Evolutionary conservation across 1,140 invertebrate species (phyloP), one percentile per base, ranked within the genome.

Genomic region (Aplysia californica): DNA sequence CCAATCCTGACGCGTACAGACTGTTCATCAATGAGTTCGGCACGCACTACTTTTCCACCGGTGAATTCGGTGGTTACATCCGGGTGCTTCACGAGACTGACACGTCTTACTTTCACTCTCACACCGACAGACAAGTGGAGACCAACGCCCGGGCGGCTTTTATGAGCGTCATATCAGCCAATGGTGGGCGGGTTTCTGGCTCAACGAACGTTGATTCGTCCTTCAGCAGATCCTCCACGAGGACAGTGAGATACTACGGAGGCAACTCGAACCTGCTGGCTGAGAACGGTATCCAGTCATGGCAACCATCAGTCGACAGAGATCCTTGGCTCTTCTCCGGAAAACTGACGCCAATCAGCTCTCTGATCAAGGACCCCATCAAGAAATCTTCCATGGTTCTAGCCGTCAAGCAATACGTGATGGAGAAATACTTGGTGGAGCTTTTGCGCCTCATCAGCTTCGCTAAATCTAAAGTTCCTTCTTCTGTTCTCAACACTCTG

Each of bases 21-120:
- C n/a, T n/a, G 21, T 78, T 80, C 65, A 80, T 80, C 15, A 20
- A 71, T 3, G 21, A 69, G 10, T 80, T 75, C 64, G 79, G 79
- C 1, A 80, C 76, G 3, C 79, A 80, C 39, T 75, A 78, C 33
- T 80, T 80, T 39, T 18, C 50, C 1, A 67, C 29, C 21, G 75
- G 33, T 15, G 70, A 75, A 4, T 80, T 78, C 36, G 79, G 79
- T 6, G 79, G 79, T 26, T 23, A 71, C 20, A 70, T 80, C 33
- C 26, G 55, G 20, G 21, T 67, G 3, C 3, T 39, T 1, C 29
- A 69, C 0, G 76, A 77, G 41, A 80, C 79, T n/a, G 61, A n/a
- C 20, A 33, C 58, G 10, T 18, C 10, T 6, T 77, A 77, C 41
- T 77, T 61, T 67, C 31, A 75, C 6, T 38, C 26, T 1, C 56